These are phyloP conservation scores for Lepus europaeus DNA, from an alignment of 2,113 vertebrate genomes.

Conservation along the genomic window DNA sequence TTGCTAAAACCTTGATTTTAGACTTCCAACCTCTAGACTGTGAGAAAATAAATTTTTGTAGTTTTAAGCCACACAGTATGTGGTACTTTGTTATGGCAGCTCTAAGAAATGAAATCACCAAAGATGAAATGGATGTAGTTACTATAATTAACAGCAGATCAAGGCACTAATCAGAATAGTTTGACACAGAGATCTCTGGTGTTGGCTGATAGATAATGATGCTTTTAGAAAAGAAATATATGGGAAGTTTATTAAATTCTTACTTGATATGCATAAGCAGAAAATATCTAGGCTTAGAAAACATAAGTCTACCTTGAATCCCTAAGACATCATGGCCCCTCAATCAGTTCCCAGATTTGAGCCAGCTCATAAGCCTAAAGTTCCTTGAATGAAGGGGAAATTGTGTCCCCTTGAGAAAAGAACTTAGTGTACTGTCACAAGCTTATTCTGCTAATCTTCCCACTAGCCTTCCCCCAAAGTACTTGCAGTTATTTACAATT, in stretches of 20 bases:
- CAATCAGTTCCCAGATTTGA: not conserved
- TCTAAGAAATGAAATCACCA: constrained; percentile 4
- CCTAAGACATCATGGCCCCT: not conserved
- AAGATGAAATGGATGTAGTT: not conserved
- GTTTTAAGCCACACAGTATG: not conserved
- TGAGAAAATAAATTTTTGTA: not conserved
- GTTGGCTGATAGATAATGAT: not conserved
- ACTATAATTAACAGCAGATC: not conserved
- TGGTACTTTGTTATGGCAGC: not conserved
- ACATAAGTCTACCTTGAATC: not conserved
- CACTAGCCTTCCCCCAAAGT: not conserved
- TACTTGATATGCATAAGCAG: not conserved
- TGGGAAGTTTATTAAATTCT: not conserved
- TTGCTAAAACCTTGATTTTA: constrained; percentile 44
- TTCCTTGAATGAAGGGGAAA: not conserved
- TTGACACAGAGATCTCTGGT: not conserved
- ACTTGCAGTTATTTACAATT: not conserved
- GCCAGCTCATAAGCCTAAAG: not conserved
- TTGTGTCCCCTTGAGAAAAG: not conserved
- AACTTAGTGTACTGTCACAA: not conserved
- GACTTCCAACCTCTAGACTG: not conserved
- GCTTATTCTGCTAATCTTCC: not conserved
- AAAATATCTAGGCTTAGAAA: not conserved
- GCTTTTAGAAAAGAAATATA: not conserved
- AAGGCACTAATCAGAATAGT: not conserved